Evolutionary conservation across 2,113 vertebrate species (phyloP).

Genomic region (Sterna hirundo): DNA sequence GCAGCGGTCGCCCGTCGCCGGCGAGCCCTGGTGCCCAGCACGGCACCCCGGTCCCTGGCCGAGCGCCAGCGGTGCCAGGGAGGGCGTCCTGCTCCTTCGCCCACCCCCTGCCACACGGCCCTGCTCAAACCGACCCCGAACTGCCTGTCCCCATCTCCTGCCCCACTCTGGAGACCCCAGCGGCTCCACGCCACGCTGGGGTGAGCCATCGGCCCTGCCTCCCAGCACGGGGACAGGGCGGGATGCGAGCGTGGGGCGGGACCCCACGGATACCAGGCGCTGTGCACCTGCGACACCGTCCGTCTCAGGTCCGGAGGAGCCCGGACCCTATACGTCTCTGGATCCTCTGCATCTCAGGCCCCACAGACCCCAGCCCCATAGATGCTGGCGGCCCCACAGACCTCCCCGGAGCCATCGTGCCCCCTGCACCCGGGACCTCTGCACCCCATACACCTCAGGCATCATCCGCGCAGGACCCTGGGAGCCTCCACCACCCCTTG

Average conservation of each 20-base stretch:
- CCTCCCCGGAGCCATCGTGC: not conserved
- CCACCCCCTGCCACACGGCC: fast-evolving
- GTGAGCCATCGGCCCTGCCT: not conserved
- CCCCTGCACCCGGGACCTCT: not conserved
- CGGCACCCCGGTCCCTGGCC: not conserved
- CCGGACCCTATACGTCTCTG: fast-evolving
- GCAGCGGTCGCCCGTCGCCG: fast-evolving
- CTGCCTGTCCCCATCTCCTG: fast-evolving
- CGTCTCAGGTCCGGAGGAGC: not conserved
- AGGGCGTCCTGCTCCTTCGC: not conserved
- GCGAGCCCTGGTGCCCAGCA: not conserved
- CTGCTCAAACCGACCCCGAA: not conserved
- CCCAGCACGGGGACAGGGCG: not conserved
- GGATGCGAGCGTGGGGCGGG: not conserved
- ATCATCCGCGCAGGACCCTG: too few relatives aligned
- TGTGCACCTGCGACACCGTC: not conserved
- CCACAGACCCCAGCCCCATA: not conserved
- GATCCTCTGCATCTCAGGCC: not conserved
- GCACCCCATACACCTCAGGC: not conserved
- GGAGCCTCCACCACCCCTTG: not conserved
- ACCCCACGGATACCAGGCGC: not conserved
- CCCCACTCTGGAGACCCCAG: not conserved
- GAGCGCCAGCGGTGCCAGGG: not conserved
- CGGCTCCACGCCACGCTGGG: fast-evolving
- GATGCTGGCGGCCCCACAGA: not conserved